These are phyloP conservation scores for Chalcis sispes DNA, from an alignment of 2,888 invertebrate species.

Conservation along the genomic window DNA sequence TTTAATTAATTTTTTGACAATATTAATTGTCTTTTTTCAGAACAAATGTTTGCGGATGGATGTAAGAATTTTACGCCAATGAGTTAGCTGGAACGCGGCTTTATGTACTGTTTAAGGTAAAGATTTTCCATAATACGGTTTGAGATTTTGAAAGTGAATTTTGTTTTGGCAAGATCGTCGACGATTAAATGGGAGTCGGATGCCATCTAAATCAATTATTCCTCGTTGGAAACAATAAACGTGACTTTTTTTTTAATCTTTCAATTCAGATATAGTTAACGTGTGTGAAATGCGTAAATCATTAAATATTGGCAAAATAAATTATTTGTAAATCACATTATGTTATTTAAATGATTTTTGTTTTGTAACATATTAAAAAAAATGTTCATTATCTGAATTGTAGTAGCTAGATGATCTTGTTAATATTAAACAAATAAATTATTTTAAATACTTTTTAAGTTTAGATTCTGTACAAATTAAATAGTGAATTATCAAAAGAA, in stretches of 20 bases:
- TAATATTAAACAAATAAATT: slow-evolving; percentile 46
- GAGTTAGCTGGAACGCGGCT: slow-evolving; percentile 45
- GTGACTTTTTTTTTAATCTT: slow-evolving; percentile 28
- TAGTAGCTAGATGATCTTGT: slow-evolving; percentile 50
- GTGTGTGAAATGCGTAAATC: slow-evolving; percentile 24
- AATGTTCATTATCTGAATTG: slow-evolving; percentile 49
- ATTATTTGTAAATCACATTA: slow-evolving; percentile 38
- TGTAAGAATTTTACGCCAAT: slow-evolving; percentile 27
- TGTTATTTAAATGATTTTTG: slow-evolving; percentile 55
- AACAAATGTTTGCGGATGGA: slow-evolving; percentile 57
- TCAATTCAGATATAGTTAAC: slow-evolving; percentile 47
- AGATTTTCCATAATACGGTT: slow-evolving; percentile 72
- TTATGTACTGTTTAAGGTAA: slow-evolving; percentile 74
- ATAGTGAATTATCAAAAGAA: background rate
- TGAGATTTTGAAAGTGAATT: slow-evolving; percentile 49
- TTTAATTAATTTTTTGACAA: slow-evolving; percentile 56
- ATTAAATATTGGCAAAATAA: slow-evolving; percentile 33
- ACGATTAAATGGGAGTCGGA: slow-evolving; percentile 41
- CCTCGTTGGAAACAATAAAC: too few relatives aligned
- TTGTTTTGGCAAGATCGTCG: slow-evolving; percentile 45
- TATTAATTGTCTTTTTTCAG: slow-evolving; percentile 72
- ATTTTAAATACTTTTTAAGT: slow-evolving; percentile 39
- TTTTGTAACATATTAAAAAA: slow-evolving; percentile 41
- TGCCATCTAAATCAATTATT: slow-evolving; percentile 36
- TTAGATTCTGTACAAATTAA: slow-evolving; percentile 41